Evolutionary conservation across 2,797 vertebrate species (phyloP).

Genomic region (Eutrigla gurnardus): DNA sequence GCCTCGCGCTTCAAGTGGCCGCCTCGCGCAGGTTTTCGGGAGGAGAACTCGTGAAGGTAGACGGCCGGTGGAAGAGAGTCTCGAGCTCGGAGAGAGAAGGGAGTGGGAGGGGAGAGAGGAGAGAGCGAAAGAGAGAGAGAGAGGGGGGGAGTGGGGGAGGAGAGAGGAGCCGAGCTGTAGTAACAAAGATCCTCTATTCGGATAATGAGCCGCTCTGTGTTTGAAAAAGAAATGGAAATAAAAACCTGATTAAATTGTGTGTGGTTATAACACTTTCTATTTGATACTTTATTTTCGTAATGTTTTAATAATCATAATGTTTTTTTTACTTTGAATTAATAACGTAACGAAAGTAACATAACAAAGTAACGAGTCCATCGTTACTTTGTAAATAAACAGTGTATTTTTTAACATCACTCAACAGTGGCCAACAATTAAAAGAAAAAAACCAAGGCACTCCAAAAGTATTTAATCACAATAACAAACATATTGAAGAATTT

Average conservation of each 20-base stretch:
- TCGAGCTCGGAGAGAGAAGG: constrained; percentile 52
- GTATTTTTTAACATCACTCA: background rate
- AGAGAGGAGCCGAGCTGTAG: constrained; percentile 55
- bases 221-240: background rate
- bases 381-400: no score
- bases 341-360: no score
- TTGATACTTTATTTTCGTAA: background rate
- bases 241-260: background rate
- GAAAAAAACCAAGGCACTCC: background rate
- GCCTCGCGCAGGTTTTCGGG: constrained; percentile 80
- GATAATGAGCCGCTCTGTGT: constrained; percentile 19
- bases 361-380: no score
- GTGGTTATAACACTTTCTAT: background rate
- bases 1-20: constrained; percentile 76
- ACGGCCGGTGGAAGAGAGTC: constrained; percentile 61
- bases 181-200: constrained; percentile 64
- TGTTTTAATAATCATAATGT: background rate
- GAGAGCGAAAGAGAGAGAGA: constrained; percentile 15
- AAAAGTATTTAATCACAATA: background rate
- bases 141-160: constrained; percentile 38
- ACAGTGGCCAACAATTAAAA: background rate
- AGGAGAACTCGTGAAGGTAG: constrained; percentile 81
- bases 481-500: background rate
- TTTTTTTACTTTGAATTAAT: background rate
- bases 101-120: constrained; percentile 45